These are phyloP conservation scores for Oeneis ivallda DNA, from an alignment of 2,888 invertebrate species.

Conservation along the genomic window DNA sequence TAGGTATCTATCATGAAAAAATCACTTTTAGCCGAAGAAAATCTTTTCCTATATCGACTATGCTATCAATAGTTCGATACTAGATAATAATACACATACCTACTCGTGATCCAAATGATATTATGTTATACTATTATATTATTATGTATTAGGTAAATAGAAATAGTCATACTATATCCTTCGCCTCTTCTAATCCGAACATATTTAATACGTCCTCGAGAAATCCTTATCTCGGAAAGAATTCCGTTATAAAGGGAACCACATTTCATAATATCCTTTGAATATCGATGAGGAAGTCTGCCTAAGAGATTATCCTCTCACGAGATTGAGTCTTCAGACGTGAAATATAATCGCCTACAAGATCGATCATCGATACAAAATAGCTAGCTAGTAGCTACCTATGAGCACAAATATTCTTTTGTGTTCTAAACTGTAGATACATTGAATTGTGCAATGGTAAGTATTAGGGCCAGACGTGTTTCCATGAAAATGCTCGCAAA, in stretches of 20 bases:
- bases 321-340: constrained; percentile 48
- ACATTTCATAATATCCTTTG: constrained; percentile 46
- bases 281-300: constrained; percentile 52
- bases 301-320: constrained; percentile 65
- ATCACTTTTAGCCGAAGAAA: too few species aligned
- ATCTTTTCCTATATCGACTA: too few species aligned
- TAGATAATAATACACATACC: too few species aligned
- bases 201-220: constrained; percentile 20
- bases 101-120: too few species aligned
- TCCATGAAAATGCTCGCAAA: background rate
- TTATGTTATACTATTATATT: too few species aligned
- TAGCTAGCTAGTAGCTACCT: background rate
- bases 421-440: background rate
- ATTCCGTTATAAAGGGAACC: constrained; percentile 26
- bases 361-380: constrained; percentile 12
- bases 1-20: too few species aligned
- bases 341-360: constrained; percentile 33
- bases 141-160: background rate
- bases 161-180: constrained; percentile 9
- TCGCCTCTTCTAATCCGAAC: constrained; percentile 7
- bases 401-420: background rate
- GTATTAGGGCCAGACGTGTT: background rate
- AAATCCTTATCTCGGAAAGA: constrained; percentile 19
- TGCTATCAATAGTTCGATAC: too few species aligned
- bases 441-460: background rate